Base-by-base conservation (phyloP, 2,888 invertebrate genomes). In the Thyatira batis region DNA sequence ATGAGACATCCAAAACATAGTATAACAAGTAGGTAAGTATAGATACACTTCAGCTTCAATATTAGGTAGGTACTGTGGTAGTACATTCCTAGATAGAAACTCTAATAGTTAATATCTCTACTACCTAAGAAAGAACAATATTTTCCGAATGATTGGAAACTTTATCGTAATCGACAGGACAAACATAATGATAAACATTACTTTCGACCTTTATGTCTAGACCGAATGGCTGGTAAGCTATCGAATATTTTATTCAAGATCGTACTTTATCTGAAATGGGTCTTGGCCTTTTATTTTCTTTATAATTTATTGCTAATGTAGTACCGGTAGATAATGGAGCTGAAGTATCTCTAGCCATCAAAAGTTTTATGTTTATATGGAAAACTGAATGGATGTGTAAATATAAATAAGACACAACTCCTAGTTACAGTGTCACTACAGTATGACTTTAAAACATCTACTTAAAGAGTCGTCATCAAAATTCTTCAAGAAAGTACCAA, bases 161-260 rank as follows among this genome's bases (percentile, higher is more conserved):
- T 52, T 45, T 59, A 39, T 55, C 56, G 50, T 23, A 53, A 48
- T 63, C 53, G 46, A 54, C 45, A 27, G 53, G 55, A 60, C 59
- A 61, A 66, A 63, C 53, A 58, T 25, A 45, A 51, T 64, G 60
- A 69, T 60, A 53, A 56, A 59, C 54, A 54, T 67, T 60, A 54
- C n/a, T 49, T 59, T 53, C 48, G 55, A 59, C 56, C 57, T 65
- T 55, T 54, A 8, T 51, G 66, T 67, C 63, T 69, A 64, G 69
- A 63, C 63, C 20, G 53, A 17, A 55, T 39, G 60, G 52, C 54
- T 39, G 45, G 50, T 45, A 45, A 30, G 11, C 46, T 48, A 27
- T 27, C 48, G 20, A 27, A 48, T 48, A 27, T 48, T 27, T 46
- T 46, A 48, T 48, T 27, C 48, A 48, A 20, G 27, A 48, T 25